Conservation (phyloP, 2,888 invertebrate species). For the Acheta domesticus region DNA sequence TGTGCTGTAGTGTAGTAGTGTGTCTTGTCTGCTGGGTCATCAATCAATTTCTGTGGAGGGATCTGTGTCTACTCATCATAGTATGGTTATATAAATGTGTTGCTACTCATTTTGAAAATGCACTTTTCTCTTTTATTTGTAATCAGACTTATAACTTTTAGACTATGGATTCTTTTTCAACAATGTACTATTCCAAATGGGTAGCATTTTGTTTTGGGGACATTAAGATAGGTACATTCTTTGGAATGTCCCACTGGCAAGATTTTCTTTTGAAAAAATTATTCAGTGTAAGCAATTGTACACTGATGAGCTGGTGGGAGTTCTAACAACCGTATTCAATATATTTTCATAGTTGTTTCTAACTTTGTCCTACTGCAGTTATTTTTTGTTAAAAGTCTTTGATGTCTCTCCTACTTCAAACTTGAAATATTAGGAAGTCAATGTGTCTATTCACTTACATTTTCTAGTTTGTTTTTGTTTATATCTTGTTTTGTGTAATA, state of each 20-base stretch:
- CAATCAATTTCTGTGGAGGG: background rate
- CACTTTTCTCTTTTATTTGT: background rate
- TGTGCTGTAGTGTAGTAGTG: constrained; percentile 26
- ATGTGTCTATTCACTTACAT: too few species aligned
- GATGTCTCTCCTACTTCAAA: too few species aligned
- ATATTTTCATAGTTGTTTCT: background rate
- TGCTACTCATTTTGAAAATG: constrained; percentile 22
- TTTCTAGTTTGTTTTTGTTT: too few species aligned
- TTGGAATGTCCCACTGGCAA: too few species aligned
- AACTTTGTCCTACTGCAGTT: constrained; percentile 18
- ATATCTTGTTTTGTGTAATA: too few species aligned
- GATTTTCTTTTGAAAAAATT: too few species aligned
- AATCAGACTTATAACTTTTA: constrained; percentile 21
- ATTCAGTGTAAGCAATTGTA: too few species aligned
- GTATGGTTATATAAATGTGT: constrained; percentile 25
- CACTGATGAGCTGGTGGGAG: background rate
- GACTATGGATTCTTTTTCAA: constrained; percentile 4
- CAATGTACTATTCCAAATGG: constrained; percentile 24
- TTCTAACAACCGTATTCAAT: background rate
- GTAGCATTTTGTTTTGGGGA: background rate
- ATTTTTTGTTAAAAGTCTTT: background rate
- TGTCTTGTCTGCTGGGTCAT: constrained; percentile 28
- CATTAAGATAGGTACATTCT: too few species aligned
- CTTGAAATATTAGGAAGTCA: too few species aligned
- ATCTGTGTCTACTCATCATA: constrained; percentile 18